These are phyloP conservation scores for Gouania willdenowi DNA, from an alignment of 2,797 vertebrate species.

Conservation along the genomic window DNA sequence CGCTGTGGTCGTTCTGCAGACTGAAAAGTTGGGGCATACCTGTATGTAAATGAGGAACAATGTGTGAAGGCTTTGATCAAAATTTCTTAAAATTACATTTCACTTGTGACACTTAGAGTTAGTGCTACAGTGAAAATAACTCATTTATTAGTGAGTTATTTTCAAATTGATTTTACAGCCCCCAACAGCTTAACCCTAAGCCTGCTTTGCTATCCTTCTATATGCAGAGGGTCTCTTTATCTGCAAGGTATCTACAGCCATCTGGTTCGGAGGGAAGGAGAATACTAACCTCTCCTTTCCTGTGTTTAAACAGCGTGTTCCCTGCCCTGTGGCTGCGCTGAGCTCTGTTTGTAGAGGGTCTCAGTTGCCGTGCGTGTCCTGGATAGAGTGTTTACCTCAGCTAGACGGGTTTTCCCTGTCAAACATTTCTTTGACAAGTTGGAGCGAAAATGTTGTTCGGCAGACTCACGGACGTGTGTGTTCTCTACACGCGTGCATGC, in stretches of 20 bases:
- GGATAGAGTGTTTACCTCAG: constrained; percentile 22
- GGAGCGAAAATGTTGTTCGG: constrained; percentile 13
- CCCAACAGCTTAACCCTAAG: constrained; percentile 15
- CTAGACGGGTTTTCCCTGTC: constrained; percentile 22
- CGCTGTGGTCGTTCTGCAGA: constrained; percentile 27
- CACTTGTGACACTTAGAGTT: no score
- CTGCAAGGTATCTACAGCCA: constrained; percentile 6
- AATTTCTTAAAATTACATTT: no score
- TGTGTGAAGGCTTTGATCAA: constrained; percentile 16
- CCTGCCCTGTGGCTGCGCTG: constrained; percentile 5
- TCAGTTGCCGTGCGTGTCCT: constrained; percentile 12
- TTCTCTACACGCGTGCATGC: no score
- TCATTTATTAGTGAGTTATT: constrained; percentile 19
- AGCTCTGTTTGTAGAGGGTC: constrained; percentile 16
- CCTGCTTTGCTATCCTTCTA: constrained; percentile 30
- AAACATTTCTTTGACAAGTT: constrained; percentile 18
- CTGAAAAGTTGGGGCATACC: constrained; percentile 25
- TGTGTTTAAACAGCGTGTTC: constrained; percentile 18
- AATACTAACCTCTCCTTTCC: constrained; percentile 2
- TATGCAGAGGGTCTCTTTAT: constrained; percentile 1
- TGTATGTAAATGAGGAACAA: constrained; percentile 35
- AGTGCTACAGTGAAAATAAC: no score
- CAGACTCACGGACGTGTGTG: neutral
- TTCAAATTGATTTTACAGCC: constrained; percentile 11
- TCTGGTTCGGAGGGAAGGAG: constrained; percentile 22